Evolutionary conservation across 2,888 invertebrate species (phyloP), one percentile per base, ranked within the genome.

Genomic region (Melanargia galathea): DNA sequence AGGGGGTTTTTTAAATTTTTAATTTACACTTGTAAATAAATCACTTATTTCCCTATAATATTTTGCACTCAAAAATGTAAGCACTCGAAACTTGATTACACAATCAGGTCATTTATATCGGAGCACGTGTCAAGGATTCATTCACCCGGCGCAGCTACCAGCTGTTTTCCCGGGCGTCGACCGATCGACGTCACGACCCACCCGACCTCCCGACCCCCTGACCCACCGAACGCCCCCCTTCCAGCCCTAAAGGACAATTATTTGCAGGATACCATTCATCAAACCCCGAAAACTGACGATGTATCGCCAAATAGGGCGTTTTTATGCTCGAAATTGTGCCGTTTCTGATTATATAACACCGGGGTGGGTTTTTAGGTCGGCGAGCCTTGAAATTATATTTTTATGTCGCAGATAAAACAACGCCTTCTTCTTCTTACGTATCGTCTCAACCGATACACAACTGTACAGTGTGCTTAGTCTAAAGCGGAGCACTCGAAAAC

Each of bases 231-330:
- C 51, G 33, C 65, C 69, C 43, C 59, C 54, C 30, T 33, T 64
- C 57, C 63, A 26, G 62, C 68, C 73, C 72, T 66, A 69, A 78
- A 82, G 81, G 80, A 83, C 86, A 82, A 86, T 87, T 83, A 86
- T 84, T 85, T 85, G 83, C 86, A 86, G 86, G 79, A 82, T 80
- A 76, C 82, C 81, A 84, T 86, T 85, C 84, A 83, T 86, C 86
- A 84, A 71, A 72, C 60, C 65, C 67, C 56, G 57, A 64, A 67
- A 67, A 65, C 67, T 63, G 67, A 59, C 59, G 65, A 63, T 65
- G 65, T 65, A 67, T 67, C 60, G 63, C 59, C 63, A 58, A 67
- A 62, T 65, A 63, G 65, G 62, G 60, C 54, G 63, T 61, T 68
- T 62, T 66, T 66, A 61, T 66, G 57, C 22, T 30, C 48, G 33